Conservation (phyloP, 2,888 invertebrate species). For the Baronia brevicornis region DNA sequence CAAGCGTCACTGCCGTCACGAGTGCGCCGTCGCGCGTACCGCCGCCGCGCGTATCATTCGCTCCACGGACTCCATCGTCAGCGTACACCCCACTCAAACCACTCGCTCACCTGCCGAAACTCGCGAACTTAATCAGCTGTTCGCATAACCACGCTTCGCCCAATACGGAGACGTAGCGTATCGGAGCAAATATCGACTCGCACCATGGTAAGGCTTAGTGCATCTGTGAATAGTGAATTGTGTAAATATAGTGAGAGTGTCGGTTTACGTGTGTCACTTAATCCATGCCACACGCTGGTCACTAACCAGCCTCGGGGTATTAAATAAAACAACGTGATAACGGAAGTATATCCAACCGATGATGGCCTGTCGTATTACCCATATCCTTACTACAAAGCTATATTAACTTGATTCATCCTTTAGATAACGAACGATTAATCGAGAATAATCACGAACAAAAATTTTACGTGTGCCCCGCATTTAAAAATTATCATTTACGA, state of each 20-base stretch:
- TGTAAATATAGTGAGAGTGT: slow-evolving; percentile 38
- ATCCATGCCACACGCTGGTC: no score
- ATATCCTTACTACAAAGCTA: no score
- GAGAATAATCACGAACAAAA: no score
- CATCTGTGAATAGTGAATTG: slow-evolving; percentile 38
- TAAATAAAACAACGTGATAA: slow-evolving; percentile 8
- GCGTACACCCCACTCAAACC: slow-evolving; percentile 46
- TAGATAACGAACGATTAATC: no score
- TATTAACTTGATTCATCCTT: no score
- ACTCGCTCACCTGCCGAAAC: slow-evolving; percentile 28
- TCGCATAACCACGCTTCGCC: slow-evolving; percentile 34
- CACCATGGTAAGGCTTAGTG: slow-evolving; percentile 66
- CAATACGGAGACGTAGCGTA: slow-evolving; percentile 20
- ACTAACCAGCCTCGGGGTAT: slow-evolving; percentile 7
- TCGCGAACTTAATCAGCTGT: slow-evolving; percentile 60
- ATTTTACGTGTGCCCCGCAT: no score
- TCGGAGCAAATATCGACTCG: slow-evolving; percentile 20
- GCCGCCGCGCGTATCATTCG: slow-evolving; percentile 58
- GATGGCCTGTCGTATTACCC: no score
- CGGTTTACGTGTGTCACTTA: slow-evolving; percentile 31
- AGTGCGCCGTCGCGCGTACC: slow-evolving; percentile 59
- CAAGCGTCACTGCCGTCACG: slow-evolving; percentile 45
- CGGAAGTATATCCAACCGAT: no score
- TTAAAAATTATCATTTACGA: no score
- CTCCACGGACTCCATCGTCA: slow-evolving; percentile 53